Percentiles rank a stretch among this genome's conserved stretches.
Evolutionary conservation across 1,140 invertebrate species (phyloP).

Genomic region (Drosophila arizonae): DNA sequence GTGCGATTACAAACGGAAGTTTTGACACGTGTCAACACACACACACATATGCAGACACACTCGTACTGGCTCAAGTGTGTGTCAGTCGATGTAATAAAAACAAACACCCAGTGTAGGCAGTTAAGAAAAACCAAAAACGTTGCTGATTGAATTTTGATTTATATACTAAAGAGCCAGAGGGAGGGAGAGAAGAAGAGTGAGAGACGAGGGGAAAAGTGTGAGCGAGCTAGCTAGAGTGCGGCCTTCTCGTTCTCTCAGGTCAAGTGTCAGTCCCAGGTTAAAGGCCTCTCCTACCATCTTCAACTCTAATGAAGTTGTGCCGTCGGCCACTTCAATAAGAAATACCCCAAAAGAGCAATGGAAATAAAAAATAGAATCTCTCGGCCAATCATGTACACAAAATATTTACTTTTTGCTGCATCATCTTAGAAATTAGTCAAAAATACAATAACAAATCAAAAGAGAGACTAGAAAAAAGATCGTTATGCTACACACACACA

Average conservation of each 20-base stretch:
- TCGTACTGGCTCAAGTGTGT: constrained; percentile 28
- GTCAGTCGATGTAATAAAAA: constrained; percentile 74
- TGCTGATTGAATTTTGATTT: constrained; percentile 82
- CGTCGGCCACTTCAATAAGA: constrained; percentile 71
- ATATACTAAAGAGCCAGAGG: constrained; percentile 28
- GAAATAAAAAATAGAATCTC: constrained; percentile 16
- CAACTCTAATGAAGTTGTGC: constrained; percentile 71
- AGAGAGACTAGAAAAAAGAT: constrained; percentile 19
- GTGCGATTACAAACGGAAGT: constrained; percentile 81
- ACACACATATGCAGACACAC: constrained; percentile 28
- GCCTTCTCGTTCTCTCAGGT: constrained; percentile 12
- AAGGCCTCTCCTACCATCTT: constrained; percentile 42
- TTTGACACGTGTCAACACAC: constrained; percentile 82
- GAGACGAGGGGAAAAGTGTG: not conserved
- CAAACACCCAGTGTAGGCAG: constrained; percentile 58
- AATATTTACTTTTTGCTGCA: constrained; percentile 51
- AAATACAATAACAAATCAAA: constrained; percentile 39
- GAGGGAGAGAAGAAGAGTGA: not conserved
- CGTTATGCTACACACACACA: constrained; percentile 19
- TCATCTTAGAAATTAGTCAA: constrained; percentile 75
- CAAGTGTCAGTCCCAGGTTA: constrained; percentile 62
- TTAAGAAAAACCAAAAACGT: constrained; percentile 39
- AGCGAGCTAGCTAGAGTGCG: not conserved
- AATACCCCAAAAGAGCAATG: constrained; percentile 9
- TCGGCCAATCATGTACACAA: constrained; percentile 58